Percentiles rank a stretch among this genome's conserved stretches.
Conservation (phyloP, 2,113 vertebrate species). For the Uropsilus gracilis region DNA sequence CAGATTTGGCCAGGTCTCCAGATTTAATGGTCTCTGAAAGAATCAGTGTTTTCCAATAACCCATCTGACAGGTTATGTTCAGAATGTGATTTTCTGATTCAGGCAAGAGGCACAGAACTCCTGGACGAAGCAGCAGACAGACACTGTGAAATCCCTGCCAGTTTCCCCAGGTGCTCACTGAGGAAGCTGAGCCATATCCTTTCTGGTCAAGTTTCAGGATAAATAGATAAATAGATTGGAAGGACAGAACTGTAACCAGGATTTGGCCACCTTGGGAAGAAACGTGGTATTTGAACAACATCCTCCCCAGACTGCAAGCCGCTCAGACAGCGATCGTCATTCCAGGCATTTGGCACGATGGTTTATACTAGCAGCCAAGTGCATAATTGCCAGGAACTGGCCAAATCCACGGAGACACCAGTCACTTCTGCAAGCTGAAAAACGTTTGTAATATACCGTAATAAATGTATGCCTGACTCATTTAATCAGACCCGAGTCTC, state of each 20-base stretch:
- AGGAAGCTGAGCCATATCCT: slow-evolving; percentile 9
- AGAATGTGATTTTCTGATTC: slow-evolving; percentile 50
- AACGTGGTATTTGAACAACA: neutral
- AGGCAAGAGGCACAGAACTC: neutral
- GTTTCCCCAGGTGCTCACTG: neutral
- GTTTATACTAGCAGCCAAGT: slow-evolving; percentile 58
- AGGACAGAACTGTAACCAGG: slow-evolving; percentile 15
- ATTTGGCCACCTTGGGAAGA: slow-evolving; percentile 34
- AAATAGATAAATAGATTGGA: slow-evolving; percentile 48
- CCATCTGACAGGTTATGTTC: neutral
- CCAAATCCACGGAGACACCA: slow-evolving; percentile 64
- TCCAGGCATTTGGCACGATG: slow-evolving; percentile 53
- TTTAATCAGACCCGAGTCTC: slow-evolving; percentile 52
- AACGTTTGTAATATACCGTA: slow-evolving; percentile 60
- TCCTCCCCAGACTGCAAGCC: slow-evolving; percentile 52
- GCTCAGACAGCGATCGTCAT: neutral
- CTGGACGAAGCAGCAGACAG: neutral
- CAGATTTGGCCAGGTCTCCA: neutral
- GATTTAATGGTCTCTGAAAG: slow-evolving; percentile 33
- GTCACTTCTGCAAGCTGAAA: slow-evolving; percentile 65
- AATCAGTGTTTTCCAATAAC: slow-evolving; percentile 41
- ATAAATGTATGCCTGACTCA: slow-evolving; percentile 62
- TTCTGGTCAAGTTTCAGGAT: slow-evolving; percentile 52
- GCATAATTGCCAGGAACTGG: slow-evolving; percentile 69
- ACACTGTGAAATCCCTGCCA: neutral